Percentiles rank a stretch among this genome's conserved stretches.
phyloP scores from a whole-genome alignment of 2,888 invertebrate genomes.

The Thumatha senex region DNA sequence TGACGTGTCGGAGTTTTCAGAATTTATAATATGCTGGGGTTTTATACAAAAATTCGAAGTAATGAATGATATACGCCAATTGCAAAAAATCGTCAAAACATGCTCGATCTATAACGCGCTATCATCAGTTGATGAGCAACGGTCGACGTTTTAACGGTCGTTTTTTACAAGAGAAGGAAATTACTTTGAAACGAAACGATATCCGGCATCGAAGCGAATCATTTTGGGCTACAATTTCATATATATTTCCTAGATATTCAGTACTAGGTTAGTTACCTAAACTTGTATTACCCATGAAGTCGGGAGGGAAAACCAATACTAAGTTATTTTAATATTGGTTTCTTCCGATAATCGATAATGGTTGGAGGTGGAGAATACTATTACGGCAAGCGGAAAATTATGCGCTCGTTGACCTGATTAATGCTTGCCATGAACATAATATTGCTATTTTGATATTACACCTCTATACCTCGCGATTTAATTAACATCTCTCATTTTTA shows the following conservation, averaged over 20 bases:
- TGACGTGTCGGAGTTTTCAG: too few relatives aligned
- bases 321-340: background rate
- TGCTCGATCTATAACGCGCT: constrained; percentile 13
- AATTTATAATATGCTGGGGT: too few relatives aligned
- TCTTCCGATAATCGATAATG: background rate
- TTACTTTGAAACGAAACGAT: constrained; percentile 56
- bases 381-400: background rate
- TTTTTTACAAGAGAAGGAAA: constrained; percentile 61
- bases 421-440: background rate
- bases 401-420: background rate
- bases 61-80: background rate
- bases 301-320: background rate
- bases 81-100: background rate
- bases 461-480: too few relatives aligned
- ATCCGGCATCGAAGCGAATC: constrained; percentile 46
- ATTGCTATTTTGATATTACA: too few relatives aligned
- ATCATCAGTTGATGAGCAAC: constrained; percentile 38
- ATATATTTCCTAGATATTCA: background rate
- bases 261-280: too few relatives aligned
- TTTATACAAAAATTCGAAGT: too few relatives aligned
- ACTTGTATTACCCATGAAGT: background rate
- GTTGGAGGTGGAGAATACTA: background rate
- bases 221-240: constrained; percentile 28
- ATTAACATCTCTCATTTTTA: too few relatives aligned
- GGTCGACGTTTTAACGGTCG: constrained; percentile 53